Conservation (phyloP, 1,140 invertebrate genomes). For the Megathymus violae region DNA sequence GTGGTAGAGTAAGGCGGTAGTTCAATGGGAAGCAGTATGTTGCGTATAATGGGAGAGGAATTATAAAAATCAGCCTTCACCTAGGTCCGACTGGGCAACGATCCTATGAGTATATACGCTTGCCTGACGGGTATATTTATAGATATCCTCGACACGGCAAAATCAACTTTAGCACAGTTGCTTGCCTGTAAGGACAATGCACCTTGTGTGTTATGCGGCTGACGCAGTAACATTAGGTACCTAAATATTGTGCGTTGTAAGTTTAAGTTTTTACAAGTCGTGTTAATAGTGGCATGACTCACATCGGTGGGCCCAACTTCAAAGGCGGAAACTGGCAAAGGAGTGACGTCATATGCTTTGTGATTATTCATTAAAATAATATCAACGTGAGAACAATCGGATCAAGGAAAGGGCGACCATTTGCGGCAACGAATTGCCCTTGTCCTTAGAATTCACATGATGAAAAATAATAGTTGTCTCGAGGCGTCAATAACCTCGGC, state of each 20-base stretch:
- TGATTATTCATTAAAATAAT: conserved; percentile 75
- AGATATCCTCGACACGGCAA: conserved; percentile 61
- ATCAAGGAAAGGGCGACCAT: conserved; percentile 71
- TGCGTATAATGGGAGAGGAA: conserved; percentile 60
- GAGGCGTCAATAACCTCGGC: conserved; percentile 80
- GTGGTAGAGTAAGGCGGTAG: neutral
- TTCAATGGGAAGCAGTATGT: conserved; percentile 47
- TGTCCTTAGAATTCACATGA: conserved; percentile 60
- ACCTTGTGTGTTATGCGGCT: conserved; percentile 35
- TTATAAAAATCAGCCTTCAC: conserved; percentile 76
- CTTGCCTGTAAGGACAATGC: conserved; percentile 49
- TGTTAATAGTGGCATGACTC: conserved; percentile 68
- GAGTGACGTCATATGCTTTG: conserved; percentile 81
- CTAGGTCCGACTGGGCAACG: conserved; percentile 74
- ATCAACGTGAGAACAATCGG: conserved; percentile 75
- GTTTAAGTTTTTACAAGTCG: conserved; percentile 18
- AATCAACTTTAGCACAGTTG: conserved; percentile 42
- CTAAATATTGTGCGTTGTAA: conserved; percentile 19
- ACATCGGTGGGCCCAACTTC: conserved; percentile 73
- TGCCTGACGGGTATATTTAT: conserved; percentile 75
- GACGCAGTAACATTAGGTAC: conserved; percentile 12
- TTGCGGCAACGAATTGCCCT: conserved; percentile 46
- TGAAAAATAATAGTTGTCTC: conserved; percentile 63
- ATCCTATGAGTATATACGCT: conserved; percentile 59
- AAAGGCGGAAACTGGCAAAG: conserved; percentile 77